Percentiles rank a stretch among this genome's conserved stretches.
These are phyloP conservation scores for Galerucella pusilla DNA, from an alignment of 2,888 invertebrate species.

Conservation along the genomic window DNA sequence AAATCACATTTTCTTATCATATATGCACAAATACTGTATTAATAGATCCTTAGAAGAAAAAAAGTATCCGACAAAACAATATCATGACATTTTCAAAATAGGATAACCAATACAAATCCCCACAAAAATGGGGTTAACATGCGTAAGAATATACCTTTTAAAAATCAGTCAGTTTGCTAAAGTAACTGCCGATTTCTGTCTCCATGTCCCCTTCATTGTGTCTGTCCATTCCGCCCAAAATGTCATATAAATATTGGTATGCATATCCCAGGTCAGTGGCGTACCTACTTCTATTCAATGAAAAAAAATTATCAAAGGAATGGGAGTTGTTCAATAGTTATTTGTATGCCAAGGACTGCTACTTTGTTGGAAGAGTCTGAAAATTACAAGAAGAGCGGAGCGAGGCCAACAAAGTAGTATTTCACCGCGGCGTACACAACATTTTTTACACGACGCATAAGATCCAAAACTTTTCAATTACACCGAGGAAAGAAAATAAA, in stretches of 20 bases:
- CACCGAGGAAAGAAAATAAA: too few species aligned
- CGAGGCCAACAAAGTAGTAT: too few species aligned
- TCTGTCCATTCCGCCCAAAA: conserved; percentile 58
- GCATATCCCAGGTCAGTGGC: conserved; percentile 50
- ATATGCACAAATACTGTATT: neutral
- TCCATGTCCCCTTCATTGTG: conserved; percentile 53
- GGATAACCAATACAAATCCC: conserved; percentile 46
- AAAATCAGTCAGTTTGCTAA: conserved; percentile 55
- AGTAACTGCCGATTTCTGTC: conserved; percentile 53
- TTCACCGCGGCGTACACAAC: too few species aligned
- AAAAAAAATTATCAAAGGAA: neutral
- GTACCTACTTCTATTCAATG: neutral
- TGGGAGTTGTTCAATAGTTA: too few species aligned
- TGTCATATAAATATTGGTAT: conserved; percentile 61
- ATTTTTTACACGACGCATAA: too few species aligned
- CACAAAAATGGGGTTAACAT: conserved; percentile 50
- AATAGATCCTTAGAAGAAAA: neutral
- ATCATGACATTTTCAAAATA: conserved; percentile 35
- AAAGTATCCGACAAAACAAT: conserved; percentile 28
- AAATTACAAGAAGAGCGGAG: too few species aligned
- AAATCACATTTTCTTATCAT: too few species aligned
- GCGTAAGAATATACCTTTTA: conserved; percentile 56
- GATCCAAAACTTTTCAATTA: too few species aligned
- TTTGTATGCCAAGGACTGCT: too few species aligned
- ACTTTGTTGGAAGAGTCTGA: too few species aligned